Conservation (phyloP, 2,113 vertebrate species). For the Marmota flaviventris region DNA sequence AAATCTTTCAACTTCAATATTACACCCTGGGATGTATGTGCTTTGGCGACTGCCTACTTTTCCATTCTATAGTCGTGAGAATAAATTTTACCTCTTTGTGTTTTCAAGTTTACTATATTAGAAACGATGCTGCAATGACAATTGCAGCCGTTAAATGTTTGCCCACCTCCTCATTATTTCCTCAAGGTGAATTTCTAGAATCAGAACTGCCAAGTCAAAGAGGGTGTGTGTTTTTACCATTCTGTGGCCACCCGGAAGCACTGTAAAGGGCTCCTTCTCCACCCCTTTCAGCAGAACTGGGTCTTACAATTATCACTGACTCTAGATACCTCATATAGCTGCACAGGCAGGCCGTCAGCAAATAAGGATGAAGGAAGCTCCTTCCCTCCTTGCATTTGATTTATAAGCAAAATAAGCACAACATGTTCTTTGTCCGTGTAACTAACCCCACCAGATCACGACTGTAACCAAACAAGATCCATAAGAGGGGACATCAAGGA, state of each 20-base stretch:
- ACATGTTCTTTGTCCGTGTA: neutral
- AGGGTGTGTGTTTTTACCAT: neutral
- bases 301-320: constrained; percentile 46
- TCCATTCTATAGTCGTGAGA: neutral
- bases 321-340: neutral
- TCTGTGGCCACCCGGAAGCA: neutral
- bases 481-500: constrained; percentile 45
- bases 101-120: neutral
- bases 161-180: neutral
- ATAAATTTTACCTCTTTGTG: neutral
- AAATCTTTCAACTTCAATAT: neutral
- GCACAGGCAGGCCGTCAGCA: neutral
- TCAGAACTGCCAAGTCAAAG: neutral
- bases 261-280: neutral
- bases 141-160: neutral
- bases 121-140: neutral
- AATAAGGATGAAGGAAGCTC: neutral
- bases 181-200: constrained; percentile 11
- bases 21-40: neutral
- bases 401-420: constrained; percentile 44
- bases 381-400: neutral
- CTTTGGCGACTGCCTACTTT: neutral
- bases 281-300: neutral
- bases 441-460: constrained; percentile 39
- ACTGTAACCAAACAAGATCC: constrained; percentile 64